These are phyloP conservation scores for Drosophila nikananu DNA, from an alignment of 1,140 invertebrate genomes.

Conservation along the genomic window DNA sequence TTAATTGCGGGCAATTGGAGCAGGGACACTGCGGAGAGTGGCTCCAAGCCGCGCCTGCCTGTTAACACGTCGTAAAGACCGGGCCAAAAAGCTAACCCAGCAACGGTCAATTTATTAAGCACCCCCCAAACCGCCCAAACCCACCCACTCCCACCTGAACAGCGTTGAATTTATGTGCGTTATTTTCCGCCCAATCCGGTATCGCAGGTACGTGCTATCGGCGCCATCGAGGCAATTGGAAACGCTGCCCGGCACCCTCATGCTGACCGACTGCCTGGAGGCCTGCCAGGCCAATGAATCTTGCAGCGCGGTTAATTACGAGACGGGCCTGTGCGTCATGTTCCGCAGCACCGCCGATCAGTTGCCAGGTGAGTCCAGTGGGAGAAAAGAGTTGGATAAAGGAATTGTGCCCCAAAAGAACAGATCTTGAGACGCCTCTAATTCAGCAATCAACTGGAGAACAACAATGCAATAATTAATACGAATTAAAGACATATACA, in stretches of 20 bases:
- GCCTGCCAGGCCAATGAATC: constrained; percentile 95
- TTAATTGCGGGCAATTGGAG: constrained; percentile 56
- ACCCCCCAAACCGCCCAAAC: constrained; percentile 22
- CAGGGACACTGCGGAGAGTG: constrained; percentile 38
- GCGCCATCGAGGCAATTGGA: constrained; percentile 95
- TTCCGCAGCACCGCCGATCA: constrained; percentile 95
- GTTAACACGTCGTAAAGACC: constrained; percentile 70
- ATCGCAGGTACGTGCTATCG: constrained; percentile 89
- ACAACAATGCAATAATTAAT: not conserved
- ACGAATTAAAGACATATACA: not conserved
- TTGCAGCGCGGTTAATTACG: constrained; percentile 97
- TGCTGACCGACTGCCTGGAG: constrained; percentile 96
- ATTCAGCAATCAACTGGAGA: not conserved
- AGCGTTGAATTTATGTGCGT: constrained; percentile 61
- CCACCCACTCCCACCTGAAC: constrained; percentile 35
- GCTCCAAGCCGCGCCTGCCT: constrained; percentile 44
- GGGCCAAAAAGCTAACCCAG: constrained; percentile 86
- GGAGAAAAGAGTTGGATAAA: constrained; percentile 24
- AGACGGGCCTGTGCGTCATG: constrained; percentile 97
- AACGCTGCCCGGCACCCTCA: constrained; percentile 95
- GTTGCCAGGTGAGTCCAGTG: constrained; percentile 91
- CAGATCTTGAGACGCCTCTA: not conserved
- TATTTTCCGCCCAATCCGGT: constrained; percentile 68
- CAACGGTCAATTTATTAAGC: constrained; percentile 37
- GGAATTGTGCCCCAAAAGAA: not conserved